Evolutionary conservation across 2,888 invertebrate species (phyloP).

Genomic region (Trissoscelio sp.): DNA sequence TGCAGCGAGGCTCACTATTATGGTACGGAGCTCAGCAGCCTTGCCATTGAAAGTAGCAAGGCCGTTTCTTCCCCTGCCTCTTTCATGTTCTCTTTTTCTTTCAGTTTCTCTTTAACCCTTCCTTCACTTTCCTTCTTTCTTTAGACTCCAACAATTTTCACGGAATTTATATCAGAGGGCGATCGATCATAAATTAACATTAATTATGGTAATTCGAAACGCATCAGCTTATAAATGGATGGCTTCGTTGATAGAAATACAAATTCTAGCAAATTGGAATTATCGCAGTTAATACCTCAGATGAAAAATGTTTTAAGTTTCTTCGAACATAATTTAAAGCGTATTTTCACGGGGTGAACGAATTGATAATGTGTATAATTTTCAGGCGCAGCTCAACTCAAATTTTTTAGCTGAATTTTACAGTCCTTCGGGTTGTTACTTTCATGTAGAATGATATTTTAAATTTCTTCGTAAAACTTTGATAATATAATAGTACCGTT

Average conservation of each 20-base stretch:
- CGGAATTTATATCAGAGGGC: conserved; percentile 32
- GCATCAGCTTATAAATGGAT: conserved; percentile 2
- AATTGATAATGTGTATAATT: conserved; percentile 43
- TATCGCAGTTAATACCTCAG: conserved; percentile 2
- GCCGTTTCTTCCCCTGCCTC: conserved; percentile 74
- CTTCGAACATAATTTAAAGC: conserved; percentile 31
- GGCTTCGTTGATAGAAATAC: conserved; percentile 16
- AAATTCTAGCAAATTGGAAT: conserved; percentile 40
- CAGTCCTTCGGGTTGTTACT: conserved; percentile 5
- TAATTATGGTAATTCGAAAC: conserved; percentile 37
- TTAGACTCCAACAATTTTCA: conserved; percentile 42
- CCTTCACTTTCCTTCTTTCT: conserved; percentile 53
- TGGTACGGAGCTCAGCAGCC: conserved; percentile 73
- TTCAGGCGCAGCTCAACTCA: neutral
- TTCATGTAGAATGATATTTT: neutral
- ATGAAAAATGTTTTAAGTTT: conserved; percentile 24
- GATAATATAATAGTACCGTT: neutral
- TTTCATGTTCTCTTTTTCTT: conserved; percentile 62
- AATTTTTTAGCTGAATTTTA: conserved; percentile 19
- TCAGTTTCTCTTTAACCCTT: conserved; percentile 30
- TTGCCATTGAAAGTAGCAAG: conserved; percentile 80
- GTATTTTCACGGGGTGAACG: conserved; percentile 31
- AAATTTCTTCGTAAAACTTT: neutral
- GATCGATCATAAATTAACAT: conserved; percentile 46
- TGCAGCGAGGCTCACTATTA: conserved; percentile 50